Base-by-base conservation (phyloP, 2,113 vertebrate species). In the Phodopus roborovskii region DNA sequence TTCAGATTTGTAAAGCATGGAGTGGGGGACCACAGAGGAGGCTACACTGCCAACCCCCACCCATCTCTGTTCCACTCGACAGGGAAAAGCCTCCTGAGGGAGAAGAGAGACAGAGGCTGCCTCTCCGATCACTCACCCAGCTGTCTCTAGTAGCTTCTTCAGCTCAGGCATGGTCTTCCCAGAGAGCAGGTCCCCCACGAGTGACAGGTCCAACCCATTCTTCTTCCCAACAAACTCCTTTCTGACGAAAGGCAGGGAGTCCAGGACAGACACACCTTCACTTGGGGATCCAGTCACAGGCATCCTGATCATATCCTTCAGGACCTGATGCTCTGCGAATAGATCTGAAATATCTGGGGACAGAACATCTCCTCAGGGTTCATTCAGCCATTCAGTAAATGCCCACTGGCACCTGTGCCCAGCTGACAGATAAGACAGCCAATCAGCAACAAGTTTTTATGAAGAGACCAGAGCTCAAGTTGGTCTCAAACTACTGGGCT, bases 321-420 rank as follows among this genome's bases (percentile, higher is more conserved):
- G 75, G 48, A 95, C 6, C 7, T 4, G 7, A 45, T 95, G 7
- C 53, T 96, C 33, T 0, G 0, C 53, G 8, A 97, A 39, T 24
- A 97, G 60, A 53, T 96, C 97, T 82, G 95, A 90, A 88, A 96
- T 94, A 1, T 82, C 96, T 94, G 86, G 19, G 48, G 85, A 94
- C 58, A 90, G 8, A n/a, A 64, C 42, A 2, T 24, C 28, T 53
- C 11, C 77, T 96, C 16, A 88, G 85, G 2, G 45, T 12, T 60
- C n/a, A 2, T 58, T 79, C 45, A 66, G 53, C 39, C 60, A 7
- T 60, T 42, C 60, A 64, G 11, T 81, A 73, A 33, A 75, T 1
- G 13, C n/a, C 39, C 42, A 0, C 39, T 0, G 20, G 53, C 19
- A 42, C 36, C 82, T 7, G 45, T 28, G 11, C 19, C 2, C 42